Conservation (phyloP, 2,113 vertebrate genomes). For the Sinocyclocheilus maitianheensis region DNA sequence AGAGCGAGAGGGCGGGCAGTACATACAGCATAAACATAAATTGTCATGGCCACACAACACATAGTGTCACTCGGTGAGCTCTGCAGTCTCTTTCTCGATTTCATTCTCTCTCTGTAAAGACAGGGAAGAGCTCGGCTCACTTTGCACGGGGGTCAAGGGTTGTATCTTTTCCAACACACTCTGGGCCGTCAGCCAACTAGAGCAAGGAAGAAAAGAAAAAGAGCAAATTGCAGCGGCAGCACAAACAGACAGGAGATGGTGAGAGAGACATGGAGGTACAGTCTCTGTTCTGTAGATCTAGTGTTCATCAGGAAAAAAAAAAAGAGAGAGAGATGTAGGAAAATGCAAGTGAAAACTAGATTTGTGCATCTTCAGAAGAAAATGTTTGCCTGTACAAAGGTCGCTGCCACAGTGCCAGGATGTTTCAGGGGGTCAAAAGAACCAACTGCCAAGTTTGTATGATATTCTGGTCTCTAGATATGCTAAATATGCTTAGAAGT, state of each 20-base stretch:
- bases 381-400: background rate
- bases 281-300: background rate
- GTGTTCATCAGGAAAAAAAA: conserved; percentile 25
- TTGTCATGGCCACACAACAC: conserved; percentile 40
- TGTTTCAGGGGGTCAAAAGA: background rate
- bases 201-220: conserved; percentile 54
- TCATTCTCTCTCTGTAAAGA: conserved; percentile 49
- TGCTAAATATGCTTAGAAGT: background rate
- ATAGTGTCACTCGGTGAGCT: conserved; percentile 14
- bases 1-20: conserved; percentile 4
- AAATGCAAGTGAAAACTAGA: background rate
- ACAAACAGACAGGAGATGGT: conserved; percentile 54
- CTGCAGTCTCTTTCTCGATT: background rate
- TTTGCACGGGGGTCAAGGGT: conserved; percentile 69
- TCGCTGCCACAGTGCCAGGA: background rate
- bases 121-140: conserved; percentile 58
- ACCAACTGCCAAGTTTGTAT: background rate
- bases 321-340: background rate
- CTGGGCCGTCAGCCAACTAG: conserved; percentile 71
- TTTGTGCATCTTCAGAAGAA: background rate
- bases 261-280: conserved; percentile 28
- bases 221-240: conserved; percentile 55
- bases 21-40: conserved; percentile 21
- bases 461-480: background rate
- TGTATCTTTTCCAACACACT: conserved; percentile 71